Evolutionary conservation across 1,140 invertebrate genomes (phyloP), one percentile per base, ranked within the genome.

Genomic region (Sipha flava): DNA sequence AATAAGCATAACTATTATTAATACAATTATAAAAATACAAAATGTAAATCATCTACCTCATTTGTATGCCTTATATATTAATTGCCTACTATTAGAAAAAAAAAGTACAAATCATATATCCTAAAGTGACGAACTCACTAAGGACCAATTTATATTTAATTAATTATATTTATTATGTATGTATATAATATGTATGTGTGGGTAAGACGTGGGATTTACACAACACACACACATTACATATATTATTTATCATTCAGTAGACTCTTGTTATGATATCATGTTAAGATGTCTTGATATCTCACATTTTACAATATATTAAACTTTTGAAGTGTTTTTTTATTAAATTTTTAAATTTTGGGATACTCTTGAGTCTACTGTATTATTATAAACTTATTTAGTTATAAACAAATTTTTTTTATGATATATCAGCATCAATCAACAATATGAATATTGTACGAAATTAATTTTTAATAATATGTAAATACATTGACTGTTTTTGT

Each of bases 1-100:
- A 26, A 16, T 45, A 45, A 43, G 21, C 43, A 16, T 43, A 68
- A 21, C 43, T 26, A 72, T 72, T 72, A 52, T 82, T 90, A 89
- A 86, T 77, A 68, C 21, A 49, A 73, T 72, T 49, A n/a, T 34
- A 72, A 73, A 21, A 72, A 73, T 49, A 73, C 29, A 75, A 52
- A 75, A 75, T 1, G 21, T 52, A 75, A 77, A 77, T 57, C 52
- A 77, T 77, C 73, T 77, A 77, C 73, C 73, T 77, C 73, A 77
- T 77, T 77, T 57, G 31, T 75, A 77, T 77, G 73, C 73, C 73
- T 77, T 77, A 57, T 64, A 37, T 34, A 75, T 34, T 72, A 66
- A 66, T 66, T 47, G 40, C 66, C 66, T 70, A 70, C 16, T 29
- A 70, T 45, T 70, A 70, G 40, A 70, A 47, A 70, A 73, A 75